Evolutionary conservation across 2,797 vertebrate genomes (phyloP).

Genomic region (Pelochelys cantorii): DNA sequence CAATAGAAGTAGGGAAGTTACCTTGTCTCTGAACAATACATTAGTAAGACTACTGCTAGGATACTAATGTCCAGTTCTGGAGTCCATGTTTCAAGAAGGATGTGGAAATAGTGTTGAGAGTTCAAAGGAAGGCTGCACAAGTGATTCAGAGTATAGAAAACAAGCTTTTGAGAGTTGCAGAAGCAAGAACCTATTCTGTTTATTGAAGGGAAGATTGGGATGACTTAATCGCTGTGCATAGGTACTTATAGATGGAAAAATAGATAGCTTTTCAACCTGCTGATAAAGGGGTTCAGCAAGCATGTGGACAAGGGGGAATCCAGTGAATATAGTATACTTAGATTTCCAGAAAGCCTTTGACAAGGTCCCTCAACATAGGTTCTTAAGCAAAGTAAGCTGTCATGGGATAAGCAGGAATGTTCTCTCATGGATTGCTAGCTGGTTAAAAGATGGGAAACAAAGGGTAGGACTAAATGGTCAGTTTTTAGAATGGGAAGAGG

Average conservation of each 20-base stretch:
- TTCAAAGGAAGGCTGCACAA: neutral
- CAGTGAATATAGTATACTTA: too few species aligned
- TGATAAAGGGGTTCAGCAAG: neutral
- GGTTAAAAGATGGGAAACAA: too few species aligned
- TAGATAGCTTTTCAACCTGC: neutral
- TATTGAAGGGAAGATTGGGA: neutral
- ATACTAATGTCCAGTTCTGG: neutral
- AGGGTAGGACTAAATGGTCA: too few species aligned
- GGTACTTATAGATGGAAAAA: neutral
- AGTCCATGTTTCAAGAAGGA: neutral
- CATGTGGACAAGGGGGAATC: too few species aligned
- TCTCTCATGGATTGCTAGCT: too few species aligned
- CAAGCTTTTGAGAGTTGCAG: neutral
- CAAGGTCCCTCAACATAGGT: too few species aligned
- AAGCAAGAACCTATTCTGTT: neutral
- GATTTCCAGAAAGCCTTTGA: too few species aligned
- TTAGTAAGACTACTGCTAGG: neutral
- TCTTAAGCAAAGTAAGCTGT: too few species aligned
- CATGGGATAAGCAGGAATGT: too few species aligned
- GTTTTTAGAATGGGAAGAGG: too few species aligned
- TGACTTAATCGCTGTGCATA: neutral
- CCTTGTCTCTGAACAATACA: neutral
- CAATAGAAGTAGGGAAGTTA: neutral
- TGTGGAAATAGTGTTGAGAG: neutral
- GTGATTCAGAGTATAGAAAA: neutral